These are phyloP conservation scores for Siniperca chuatsi DNA, from an alignment of 2,113 vertebrate species.

Conservation along the genomic window DNA sequence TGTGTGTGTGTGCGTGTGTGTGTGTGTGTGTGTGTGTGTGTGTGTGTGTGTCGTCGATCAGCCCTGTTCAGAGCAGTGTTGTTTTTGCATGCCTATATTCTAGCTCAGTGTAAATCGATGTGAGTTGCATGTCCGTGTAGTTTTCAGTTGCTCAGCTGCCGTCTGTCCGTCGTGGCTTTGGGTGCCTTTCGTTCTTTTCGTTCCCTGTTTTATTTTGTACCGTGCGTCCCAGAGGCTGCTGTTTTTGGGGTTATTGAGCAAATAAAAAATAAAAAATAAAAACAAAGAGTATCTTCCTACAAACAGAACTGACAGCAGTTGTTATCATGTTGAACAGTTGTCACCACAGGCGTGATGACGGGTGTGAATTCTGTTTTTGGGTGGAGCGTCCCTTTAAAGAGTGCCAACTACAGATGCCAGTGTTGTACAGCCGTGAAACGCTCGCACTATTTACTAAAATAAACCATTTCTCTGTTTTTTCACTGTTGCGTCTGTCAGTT, in stretches of 20 bases:
- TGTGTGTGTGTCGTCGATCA: neutral
- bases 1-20: neutral
- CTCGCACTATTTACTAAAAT: constrained; percentile 85
- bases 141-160: constrained; percentile 81
- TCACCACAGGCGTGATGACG: neutral
- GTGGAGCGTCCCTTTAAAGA: constrained; percentile 80
- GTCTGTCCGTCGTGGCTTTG: constrained; percentile 76
- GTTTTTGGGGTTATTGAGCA: constrained; percentile 34
- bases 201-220: constrained; percentile 76
- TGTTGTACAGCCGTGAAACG: constrained; percentile 90
- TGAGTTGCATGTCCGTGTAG: constrained; percentile 90
- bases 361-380: constrained; percentile 66
- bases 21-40: neutral
- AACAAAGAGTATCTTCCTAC: neutral
- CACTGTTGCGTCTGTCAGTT: neutral
- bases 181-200: constrained; percentile 50
- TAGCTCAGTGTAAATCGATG: constrained; percentile 88
- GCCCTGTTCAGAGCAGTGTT: constrained; percentile 23
- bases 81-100: constrained; percentile 72
- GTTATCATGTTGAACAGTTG: too few species aligned
- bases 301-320: constrained; percentile 7
- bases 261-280: neutral
- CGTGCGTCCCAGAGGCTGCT: constrained; percentile 84
- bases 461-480: constrained; percentile 74
- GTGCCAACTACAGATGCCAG: constrained; percentile 88